Evolutionary conservation across 1,140 invertebrate species (phyloP).

Genomic region (Meloidogyne chitwoodi): DNA sequence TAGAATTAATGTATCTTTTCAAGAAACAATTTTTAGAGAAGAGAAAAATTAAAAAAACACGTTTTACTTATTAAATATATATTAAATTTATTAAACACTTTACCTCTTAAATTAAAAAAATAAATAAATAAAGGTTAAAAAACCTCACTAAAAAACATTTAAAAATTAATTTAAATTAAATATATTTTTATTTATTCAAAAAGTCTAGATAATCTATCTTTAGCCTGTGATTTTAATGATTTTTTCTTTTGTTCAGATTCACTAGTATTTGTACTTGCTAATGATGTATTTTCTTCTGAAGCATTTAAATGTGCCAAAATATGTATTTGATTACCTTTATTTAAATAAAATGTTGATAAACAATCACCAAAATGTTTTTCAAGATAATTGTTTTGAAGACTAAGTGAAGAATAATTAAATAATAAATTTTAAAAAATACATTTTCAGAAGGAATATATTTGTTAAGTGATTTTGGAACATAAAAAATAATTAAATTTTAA

Average conservation of each 20-base stretch:
- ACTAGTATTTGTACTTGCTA: slow-evolving; percentile 22
- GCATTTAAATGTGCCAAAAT: slow-evolving; percentile 37
- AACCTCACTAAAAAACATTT: too few species aligned
- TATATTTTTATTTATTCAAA: slow-evolving; percentile 38
- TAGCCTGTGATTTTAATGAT: slow-evolving; percentile 37
- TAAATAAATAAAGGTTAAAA: too few species aligned
- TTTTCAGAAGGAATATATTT: slow-evolving; percentile 25
- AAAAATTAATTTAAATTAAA: too few species aligned
- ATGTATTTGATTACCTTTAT: slow-evolving; percentile 50
- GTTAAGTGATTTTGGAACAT: slow-evolving; percentile 49
- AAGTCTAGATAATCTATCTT: slow-evolving; percentile 43
- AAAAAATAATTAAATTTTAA: slow-evolving; percentile 52
- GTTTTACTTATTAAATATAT: too few species aligned
- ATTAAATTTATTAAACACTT: too few species aligned
- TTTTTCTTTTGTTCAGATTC: slow-evolving; percentile 31
- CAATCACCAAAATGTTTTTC: slow-evolving; percentile 40
- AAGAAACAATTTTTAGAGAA: too few species aligned
- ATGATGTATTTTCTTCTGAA: slow-evolving; percentile 25
- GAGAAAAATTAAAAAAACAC: too few species aligned
- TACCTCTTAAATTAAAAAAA: too few species aligned
- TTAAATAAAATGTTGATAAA: slow-evolving; percentile 46
- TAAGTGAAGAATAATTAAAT: slow-evolving; percentile 4
- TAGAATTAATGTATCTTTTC: too few species aligned
- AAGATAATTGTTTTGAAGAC: not conserved
- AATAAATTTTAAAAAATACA: slow-evolving; percentile 3